Evolutionary conservation across 2,797 vertebrate genomes (phyloP).

Genomic region (Furcifer pardalis): DNA sequence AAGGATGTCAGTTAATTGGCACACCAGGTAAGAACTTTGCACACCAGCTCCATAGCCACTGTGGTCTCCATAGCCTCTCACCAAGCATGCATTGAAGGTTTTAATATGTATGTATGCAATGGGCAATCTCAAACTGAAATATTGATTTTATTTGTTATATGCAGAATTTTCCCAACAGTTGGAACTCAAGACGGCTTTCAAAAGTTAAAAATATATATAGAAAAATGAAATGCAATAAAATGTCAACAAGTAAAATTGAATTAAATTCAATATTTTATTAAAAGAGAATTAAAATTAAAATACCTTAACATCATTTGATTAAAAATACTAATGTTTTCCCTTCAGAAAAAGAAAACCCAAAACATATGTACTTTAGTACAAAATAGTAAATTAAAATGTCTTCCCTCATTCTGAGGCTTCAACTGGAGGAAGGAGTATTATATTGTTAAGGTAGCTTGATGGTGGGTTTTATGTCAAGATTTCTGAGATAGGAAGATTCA

Average conservation of each 20-base stretch:
- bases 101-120: slow-evolving; percentile 20
- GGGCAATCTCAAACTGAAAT: background rate
- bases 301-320: no score
- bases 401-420: background rate
- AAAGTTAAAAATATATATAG: no score
- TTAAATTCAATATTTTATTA: no score
- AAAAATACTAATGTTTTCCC: background rate
- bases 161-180: no score
- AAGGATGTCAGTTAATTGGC: background rate
- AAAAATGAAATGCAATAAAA: no score
- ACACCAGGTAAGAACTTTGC: background rate
- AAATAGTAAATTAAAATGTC: background rate
- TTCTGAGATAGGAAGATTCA: no score
- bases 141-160: no score
- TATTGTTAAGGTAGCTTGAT: background rate
- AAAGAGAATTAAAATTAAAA: no score
- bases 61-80: background rate
- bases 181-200: no score
- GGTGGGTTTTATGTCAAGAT: background rate
- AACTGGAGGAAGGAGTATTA: background rate
- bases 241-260: no score
- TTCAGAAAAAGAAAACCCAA: background rate
- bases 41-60: no score
- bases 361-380: no score
- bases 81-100: background rate